A percentile compares a stretch with the other conserved stretches of the same genome.
Conservation (phyloP, 1,140 invertebrate species). For the Dolichoris vasculosae region DNA sequence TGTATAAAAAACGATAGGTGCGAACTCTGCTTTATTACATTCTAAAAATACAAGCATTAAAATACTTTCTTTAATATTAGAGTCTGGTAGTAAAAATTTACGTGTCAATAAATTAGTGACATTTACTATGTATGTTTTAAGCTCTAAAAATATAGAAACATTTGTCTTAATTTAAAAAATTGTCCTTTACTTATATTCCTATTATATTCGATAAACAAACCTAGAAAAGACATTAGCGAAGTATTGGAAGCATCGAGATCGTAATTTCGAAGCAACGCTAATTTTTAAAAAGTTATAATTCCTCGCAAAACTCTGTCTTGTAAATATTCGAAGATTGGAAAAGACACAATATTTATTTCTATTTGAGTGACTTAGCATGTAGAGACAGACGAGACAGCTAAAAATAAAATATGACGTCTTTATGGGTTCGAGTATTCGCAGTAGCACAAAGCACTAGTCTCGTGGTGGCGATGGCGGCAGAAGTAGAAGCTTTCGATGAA, state of each 20-base stretch:
- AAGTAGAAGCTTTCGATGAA: not conserved
- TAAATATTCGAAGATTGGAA: not conserved
- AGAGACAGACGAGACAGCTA: not conserved
- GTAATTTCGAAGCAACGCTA: not conserved
- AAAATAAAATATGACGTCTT: constrained; percentile 1
- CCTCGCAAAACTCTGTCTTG: not conserved
- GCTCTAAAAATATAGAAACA: no score
- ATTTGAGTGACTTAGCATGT: not conserved
- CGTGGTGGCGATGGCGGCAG: not conserved
- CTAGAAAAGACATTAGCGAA: not conserved
- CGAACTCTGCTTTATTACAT: no score
- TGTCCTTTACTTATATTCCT: no score
- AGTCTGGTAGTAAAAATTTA: no score
- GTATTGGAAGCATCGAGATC: no score
- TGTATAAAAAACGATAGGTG: no score
- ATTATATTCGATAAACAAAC: no score
- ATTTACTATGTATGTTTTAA: no score
- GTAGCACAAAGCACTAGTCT: not conserved
- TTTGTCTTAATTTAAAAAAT: no score
- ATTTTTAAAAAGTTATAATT: not conserved
- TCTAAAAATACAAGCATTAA: no score
- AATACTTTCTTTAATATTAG: no score
- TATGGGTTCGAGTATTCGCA: not conserved
- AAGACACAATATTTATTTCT: not conserved
- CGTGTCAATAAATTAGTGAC: no score